Percentiles rank a stretch among this genome's conserved stretches.
phyloP scores from a whole-genome alignment of 2,888 invertebrate genomes.

The Cheilosia impressa region DNA sequence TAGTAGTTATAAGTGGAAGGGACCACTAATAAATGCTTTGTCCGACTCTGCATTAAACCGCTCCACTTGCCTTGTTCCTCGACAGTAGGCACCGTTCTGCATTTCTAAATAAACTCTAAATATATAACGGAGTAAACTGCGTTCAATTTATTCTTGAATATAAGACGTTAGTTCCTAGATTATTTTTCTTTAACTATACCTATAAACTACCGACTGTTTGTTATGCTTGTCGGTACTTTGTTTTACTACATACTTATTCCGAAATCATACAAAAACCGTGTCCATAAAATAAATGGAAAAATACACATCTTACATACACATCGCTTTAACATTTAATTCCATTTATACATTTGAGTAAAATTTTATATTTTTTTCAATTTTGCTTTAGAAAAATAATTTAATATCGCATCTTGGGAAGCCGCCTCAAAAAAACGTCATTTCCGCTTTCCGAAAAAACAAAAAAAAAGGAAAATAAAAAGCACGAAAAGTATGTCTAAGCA shows the following conservation, averaged over 20 bases:
- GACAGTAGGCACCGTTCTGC: no score
- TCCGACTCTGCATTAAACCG: no score
- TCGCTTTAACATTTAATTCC: constrained; percentile 50
- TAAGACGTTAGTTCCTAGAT: background rate
- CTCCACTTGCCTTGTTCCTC: no score
- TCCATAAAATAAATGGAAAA: constrained; percentile 28
- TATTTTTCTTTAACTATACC: background rate
- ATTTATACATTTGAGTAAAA: constrained; percentile 50
- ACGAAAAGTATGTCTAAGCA: background rate
- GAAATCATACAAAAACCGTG: constrained; percentile 17
- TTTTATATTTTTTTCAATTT: constrained; percentile 5
- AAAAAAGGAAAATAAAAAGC: background rate
- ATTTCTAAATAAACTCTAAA: constrained; percentile 2
- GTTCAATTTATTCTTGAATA: constrained; percentile 26
- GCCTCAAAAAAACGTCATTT: background rate
- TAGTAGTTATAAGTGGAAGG: no score
- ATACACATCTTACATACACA: constrained; percentile 36
- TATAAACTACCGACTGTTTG: constrained; percentile 15
- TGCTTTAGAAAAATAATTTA: constrained; percentile 44
- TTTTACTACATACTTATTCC: constrained; percentile 5
- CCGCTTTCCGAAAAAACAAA: constrained; percentile 8
- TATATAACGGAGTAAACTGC: constrained; percentile 8
- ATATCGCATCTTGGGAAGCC: constrained; percentile 12
- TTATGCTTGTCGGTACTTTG: background rate
- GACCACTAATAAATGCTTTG: no score